These are phyloP conservation scores for Heliconius nattereri DNA, from an alignment of 1,140 invertebrate species.

Conservation along the genomic window DNA sequence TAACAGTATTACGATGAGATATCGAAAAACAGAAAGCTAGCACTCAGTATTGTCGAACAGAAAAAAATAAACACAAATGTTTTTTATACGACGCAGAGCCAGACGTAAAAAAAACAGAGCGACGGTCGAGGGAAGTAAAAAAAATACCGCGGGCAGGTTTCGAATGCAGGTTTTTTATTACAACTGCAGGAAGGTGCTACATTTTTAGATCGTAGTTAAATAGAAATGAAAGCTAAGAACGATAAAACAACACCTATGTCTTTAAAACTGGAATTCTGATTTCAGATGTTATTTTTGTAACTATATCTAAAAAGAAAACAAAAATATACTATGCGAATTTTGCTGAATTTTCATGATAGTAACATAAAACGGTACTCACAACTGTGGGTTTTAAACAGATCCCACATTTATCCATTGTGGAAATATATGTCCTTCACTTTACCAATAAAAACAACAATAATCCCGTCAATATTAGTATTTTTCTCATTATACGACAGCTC, in stretches of 20 bases:
- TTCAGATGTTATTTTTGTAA: conserved; percentile 69
- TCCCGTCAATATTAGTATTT: conserved; percentile 64
- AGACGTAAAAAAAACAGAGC: conserved; percentile 77
- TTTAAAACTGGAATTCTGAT: conserved; percentile 39
- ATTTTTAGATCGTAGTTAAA: conserved; percentile 29
- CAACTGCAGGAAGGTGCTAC: conserved; percentile 48
- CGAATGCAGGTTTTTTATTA: conserved; percentile 72
- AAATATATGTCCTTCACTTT: conserved; percentile 39
- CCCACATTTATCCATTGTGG: conserved; percentile 75
- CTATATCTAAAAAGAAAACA: conserved; percentile 74
- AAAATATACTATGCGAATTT: conserved; percentile 64
- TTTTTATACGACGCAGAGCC: conserved; percentile 72
- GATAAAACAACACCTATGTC: conserved; percentile 24
- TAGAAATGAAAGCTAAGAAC: conserved; percentile 13
- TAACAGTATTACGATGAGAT: conserved; percentile 33
- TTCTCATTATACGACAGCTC: conserved; percentile 64
- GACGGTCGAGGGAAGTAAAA: conserved; percentile 66
- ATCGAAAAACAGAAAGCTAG: conserved; percentile 46
- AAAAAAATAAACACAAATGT: conserved; percentile 68
- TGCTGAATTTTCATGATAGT: conserved; percentile 45
- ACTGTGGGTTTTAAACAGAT: conserved; percentile 70
- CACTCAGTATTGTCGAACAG: conserved; percentile 52
- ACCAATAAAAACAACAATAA: conserved; percentile 56
- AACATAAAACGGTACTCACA: conserved; percentile 56
- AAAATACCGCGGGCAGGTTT: conserved; percentile 78